Evolutionary conservation across 2,888 invertebrate species (phyloP), one percentile per base, ranked within the genome.

Genomic region (Heliconius ethilla): DNA sequence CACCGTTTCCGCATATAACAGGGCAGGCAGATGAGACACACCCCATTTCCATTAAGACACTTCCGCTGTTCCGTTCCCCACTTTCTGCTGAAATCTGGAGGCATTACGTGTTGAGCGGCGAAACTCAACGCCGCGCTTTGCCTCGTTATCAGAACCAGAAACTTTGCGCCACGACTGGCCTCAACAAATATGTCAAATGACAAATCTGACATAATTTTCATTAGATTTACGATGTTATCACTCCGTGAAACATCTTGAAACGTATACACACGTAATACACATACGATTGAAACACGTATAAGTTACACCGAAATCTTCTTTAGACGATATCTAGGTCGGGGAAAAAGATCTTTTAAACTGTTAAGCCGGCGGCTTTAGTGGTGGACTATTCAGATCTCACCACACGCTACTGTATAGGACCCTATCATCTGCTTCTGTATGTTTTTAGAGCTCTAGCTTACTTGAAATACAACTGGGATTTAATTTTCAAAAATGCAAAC

Each of bases 321-420:
- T 62, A 74, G 65, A 67, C 45, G 15, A 65, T 72, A 77, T 79
- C 79, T 85, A 82, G 84, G 86, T 83, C 85, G 83, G 81, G 73
- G 75, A 78, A 81, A 83, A 82, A 84, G 83, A 82, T 81, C 83
- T 85, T 84, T 72, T 82, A 84, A 85, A 84, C 82, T 82, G 83
- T 80, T 86, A 85, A 87, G 85, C 83, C 84, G 65, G 83, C 82
- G 67, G 83, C 82, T 85, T 83, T 79, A 81, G 80, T 80, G 78
- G 78, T 70, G 74, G 67, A 67, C 83, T 82, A 82, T 82, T 82
- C 83, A 81, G 82, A 81, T 83, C 83, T 76, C 74, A 69, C 78
- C 55, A 70, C 80, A 37, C 33, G 10, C 70, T 29, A 25, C 40
- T 69, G 13, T 59, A 72, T 59, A 55, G 51, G 55, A 70, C 33